Percentiles rank a stretch among this genome's conserved stretches.
phyloP scores from a whole-genome alignment of 2,797 vertebrate species.

The Huso huso region DNA sequence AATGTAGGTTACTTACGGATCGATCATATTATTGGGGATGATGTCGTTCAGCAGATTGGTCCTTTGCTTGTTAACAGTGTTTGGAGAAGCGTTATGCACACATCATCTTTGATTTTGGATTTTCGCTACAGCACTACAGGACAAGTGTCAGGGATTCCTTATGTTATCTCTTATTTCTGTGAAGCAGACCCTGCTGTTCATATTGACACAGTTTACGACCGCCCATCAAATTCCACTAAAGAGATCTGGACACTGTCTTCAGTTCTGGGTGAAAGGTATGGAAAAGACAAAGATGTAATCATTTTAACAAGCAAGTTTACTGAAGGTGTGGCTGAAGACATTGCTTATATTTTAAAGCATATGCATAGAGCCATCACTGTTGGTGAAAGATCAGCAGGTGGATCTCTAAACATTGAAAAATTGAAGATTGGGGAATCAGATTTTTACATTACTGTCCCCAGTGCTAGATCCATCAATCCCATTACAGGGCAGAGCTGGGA shows the following conservation, averaged over 20 bases:
- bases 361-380: constrained; percentile 77
- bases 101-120: constrained; percentile 85
- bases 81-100: constrained; percentile 76
- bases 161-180: constrained; percentile 81
- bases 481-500: constrained; percentile 84
- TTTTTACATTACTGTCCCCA: constrained; percentile 79
- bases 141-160: constrained; percentile 78
- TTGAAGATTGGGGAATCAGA: constrained; percentile 68
- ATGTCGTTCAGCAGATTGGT: constrained; percentile 70
- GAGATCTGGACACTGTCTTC: constrained; percentile 72
- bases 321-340: constrained; percentile 76
- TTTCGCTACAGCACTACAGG: constrained; percentile 72
- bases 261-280: constrained; percentile 71
- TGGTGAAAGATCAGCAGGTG: constrained; percentile 78
- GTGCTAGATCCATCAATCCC: constrained; percentile 78
- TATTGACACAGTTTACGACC: constrained; percentile 79
- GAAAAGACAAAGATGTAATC: constrained; percentile 70
- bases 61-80: constrained; percentile 69
- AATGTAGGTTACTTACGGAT: constrained; percentile 83
- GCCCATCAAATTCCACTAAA: constrained; percentile 74
- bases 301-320: constrained; percentile 77
- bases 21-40: constrained; percentile 78
- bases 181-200: constrained; percentile 64
- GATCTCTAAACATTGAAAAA: constrained; percentile 73
- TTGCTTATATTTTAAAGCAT: constrained; percentile 79